These are phyloP conservation scores for Hydrozoanthus tunicans DNA, from an alignment of 64 coral and sea anemone species.

Conservation along the genomic window DNA sequence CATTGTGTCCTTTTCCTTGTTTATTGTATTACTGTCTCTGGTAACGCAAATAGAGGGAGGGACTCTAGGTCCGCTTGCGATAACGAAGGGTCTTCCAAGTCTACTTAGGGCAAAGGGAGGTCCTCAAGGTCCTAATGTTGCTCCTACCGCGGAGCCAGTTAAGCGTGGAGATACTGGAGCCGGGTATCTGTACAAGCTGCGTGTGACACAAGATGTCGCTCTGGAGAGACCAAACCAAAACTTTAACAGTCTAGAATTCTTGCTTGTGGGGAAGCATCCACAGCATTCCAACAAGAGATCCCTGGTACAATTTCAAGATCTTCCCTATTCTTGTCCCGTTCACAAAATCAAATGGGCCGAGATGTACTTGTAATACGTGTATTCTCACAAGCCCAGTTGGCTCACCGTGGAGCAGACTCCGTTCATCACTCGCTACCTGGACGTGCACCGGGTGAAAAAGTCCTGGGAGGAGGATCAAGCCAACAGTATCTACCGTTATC, in stretches of 20 bases:
- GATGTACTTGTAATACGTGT: slow-evolving; percentile 59
- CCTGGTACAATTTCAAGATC: slow-evolving; percentile 66
- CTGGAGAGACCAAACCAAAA: slow-evolving; percentile 25
- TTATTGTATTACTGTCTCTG: background rate
- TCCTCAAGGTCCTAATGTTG: no score
- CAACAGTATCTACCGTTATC: background rate
- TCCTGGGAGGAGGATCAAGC: slow-evolving; percentile 38
- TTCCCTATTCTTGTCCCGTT: background rate
- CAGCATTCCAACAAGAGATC: slow-evolving; percentile 67
- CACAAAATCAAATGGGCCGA: slow-evolving; percentile 23
- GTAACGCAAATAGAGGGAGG: background rate
- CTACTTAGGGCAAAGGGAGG: no score
- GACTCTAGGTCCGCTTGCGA: background rate
- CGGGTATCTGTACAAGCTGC: slow-evolving; percentile 34
- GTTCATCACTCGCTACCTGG: slow-evolving; percentile 30
- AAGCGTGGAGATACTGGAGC: background rate
- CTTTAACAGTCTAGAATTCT: slow-evolving; percentile 24
- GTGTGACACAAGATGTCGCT: slow-evolving; percentile 61
- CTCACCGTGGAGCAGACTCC: slow-evolving; percentile 7
- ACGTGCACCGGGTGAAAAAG: slow-evolving; percentile 50
- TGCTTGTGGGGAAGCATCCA: slow-evolving; percentile 46
- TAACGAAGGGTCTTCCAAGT: no score
- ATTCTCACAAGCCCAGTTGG: slow-evolving; percentile 46
- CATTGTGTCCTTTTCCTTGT: background rate
- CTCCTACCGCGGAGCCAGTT: no score